phyloP scores from a whole-genome alignment of 1,140 invertebrate genomes.

The Platyscapa corneri region DNA sequence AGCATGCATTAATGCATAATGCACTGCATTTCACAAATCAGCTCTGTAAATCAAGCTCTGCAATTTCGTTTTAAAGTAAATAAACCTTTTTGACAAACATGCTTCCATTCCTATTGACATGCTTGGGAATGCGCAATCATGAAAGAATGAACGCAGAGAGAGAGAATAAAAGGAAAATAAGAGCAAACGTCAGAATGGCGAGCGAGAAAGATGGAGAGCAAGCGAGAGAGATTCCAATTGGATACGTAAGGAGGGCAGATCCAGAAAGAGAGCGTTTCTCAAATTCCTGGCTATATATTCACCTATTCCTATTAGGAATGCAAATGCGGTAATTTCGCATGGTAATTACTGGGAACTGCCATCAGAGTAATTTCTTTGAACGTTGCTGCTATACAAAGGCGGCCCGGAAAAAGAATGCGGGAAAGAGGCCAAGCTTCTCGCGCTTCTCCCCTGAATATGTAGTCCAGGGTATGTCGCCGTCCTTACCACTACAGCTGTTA shows the following conservation, averaged over 20 bases:
- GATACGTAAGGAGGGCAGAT: neutral
- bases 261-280: conserved; percentile 54
- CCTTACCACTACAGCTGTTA: neutral
- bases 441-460: neutral
- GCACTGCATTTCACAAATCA: neutral
- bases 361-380: conserved; percentile 64
- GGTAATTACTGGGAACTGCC: conserved; percentile 62
- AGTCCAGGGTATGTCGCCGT: neutral
- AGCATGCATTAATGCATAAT: neutral
- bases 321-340: conserved; percentile 67
- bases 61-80: neutral
- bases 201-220: neutral
- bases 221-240: neutral
- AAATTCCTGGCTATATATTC: conserved; percentile 65
- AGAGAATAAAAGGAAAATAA: neutral
- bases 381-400: conserved; percentile 34
- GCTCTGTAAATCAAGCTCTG: no score
- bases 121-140: neutral
- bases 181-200: neutral
- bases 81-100: neutral
- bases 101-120: neutral
- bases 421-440: neutral
- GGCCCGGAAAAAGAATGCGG: neutral
- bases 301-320: conserved; percentile 67
- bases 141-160: neutral